phyloP scores from a whole-genome alignment of 2,113 vertebrate genomes.

The Caloenas nicobarica region DNA sequence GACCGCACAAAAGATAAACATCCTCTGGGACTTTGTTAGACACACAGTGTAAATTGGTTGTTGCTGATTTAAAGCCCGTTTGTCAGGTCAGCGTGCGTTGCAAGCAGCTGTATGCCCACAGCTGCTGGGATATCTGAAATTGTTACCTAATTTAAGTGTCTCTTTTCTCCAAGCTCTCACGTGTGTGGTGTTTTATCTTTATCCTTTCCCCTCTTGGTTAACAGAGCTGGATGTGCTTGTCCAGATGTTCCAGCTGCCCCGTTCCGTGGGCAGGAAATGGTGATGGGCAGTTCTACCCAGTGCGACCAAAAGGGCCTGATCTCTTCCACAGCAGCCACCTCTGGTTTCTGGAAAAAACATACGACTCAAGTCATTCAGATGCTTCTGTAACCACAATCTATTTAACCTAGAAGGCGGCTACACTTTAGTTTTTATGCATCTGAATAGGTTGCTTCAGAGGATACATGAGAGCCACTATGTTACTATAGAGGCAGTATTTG shows the following conservation, averaged over 20 bases:
- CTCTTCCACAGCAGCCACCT: constrained; percentile 26
- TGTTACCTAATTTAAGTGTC: neutral
- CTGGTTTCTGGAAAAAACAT: neutral
- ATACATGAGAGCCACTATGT: constrained; percentile 3
- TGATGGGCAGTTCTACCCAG: constrained; percentile 73
- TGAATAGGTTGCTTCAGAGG: constrained; percentile 29
- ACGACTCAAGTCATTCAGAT: neutral
- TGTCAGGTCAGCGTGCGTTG: neutral
- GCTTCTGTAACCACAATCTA: neutral
- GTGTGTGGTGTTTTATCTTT: neutral
- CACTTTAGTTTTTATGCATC: neutral
- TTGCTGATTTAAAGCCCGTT: neutral
- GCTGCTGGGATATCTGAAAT: neutral
- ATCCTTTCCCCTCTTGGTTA: neutral
- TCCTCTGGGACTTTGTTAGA: neutral
- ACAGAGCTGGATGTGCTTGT: constrained; percentile 53
- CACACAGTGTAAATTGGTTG: neutral
- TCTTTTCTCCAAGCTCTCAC: neutral
- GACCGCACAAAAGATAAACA: constrained; percentile 9
- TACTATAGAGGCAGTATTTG: constrained; percentile 30
- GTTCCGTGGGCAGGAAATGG: constrained; percentile 82
- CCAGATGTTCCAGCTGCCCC: constrained; percentile 71
- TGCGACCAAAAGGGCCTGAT: constrained; percentile 62
- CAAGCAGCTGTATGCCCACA: neutral
- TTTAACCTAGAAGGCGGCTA: neutral